Evolutionary conservation across 2,888 invertebrate species (phyloP).

Genomic region (Dasypolia templi): DNA sequence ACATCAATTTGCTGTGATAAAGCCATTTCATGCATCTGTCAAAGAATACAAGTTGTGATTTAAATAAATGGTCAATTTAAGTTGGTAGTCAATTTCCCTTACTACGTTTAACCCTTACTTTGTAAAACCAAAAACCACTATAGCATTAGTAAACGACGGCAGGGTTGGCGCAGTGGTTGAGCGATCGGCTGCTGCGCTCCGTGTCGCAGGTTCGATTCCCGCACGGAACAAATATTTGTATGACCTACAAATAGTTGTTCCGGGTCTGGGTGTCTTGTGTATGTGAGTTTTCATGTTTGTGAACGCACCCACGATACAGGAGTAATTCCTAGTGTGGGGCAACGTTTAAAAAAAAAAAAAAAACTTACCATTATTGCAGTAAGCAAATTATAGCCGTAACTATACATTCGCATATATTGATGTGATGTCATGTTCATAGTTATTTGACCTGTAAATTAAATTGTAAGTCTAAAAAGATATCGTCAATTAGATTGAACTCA

Average conservation of each 20-base stretch:
- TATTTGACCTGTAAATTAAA: constrained; percentile 85
- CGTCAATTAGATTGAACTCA: background rate
- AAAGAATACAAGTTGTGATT: background rate
- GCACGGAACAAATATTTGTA: too few species aligned
- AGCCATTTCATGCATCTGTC: background rate
- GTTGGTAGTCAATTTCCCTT: background rate
- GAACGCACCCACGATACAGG: too few species aligned
- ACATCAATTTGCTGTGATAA: background rate
- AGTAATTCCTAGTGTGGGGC: too few species aligned
- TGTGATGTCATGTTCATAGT: constrained; percentile 84
- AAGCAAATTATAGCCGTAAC: constrained; percentile 87
- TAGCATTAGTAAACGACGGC: background rate
- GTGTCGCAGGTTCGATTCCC: too few species aligned
- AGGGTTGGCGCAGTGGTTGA: too few species aligned
- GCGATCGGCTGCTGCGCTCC: too few species aligned
- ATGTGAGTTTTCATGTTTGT: too few species aligned
- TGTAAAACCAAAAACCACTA: background rate
- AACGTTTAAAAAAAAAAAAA: too few species aligned
- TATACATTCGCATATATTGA: constrained; percentile 89
- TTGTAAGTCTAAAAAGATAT: constrained; percentile 41
- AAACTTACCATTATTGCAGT: constrained; percentile 83
- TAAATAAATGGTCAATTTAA: background rate
- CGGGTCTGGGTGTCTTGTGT: too few species aligned
- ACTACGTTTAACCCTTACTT: background rate
- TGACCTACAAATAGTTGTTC: too few species aligned